Evolutionary conservation across 2,113 vertebrate genomes (phyloP).

Genomic region (Tautogolabrus adspersus): DNA sequence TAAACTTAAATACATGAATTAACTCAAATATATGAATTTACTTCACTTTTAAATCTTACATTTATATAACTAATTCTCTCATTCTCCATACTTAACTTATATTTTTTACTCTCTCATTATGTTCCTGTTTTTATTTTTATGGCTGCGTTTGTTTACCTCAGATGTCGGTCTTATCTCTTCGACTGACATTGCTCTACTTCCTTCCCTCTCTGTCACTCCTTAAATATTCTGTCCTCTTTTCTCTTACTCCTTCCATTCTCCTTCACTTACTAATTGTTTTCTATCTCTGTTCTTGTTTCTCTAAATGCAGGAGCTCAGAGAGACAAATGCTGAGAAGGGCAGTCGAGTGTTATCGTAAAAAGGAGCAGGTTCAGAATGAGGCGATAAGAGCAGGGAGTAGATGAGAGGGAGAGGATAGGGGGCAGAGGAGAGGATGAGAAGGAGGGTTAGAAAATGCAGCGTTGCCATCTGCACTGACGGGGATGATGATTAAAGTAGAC

Average conservation of each 20-base stretch:
- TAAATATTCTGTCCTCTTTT: not conserved
- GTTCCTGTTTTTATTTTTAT: not conserved
- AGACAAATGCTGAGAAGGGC: not conserved
- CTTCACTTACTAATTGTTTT: not conserved
- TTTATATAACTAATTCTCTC: no score
- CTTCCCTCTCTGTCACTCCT: no score
- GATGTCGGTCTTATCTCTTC: not conserved
- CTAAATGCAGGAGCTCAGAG: not conserved
- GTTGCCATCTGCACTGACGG: conserved; percentile 34
- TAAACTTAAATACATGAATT: no score
- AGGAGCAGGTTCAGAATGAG: not conserved
- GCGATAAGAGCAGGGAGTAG: not conserved
- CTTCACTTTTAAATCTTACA: no score
- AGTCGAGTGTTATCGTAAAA: not conserved
- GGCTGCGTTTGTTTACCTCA: not conserved
- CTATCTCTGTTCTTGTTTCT: not conserved
- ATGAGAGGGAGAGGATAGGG: conserved; percentile 3
- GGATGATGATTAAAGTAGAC: conserved; percentile 24
- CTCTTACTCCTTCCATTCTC: not conserved
- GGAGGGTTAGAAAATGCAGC: conserved; percentile 26
- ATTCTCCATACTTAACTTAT: no score
- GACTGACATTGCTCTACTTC: not conserved
- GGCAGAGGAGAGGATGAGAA: not conserved
- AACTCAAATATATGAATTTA: no score
- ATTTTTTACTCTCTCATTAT: not conserved